These are phyloP conservation scores for Trachelus tabidus DNA, from an alignment of 2,888 invertebrate species.

Conservation along the genomic window DNA sequence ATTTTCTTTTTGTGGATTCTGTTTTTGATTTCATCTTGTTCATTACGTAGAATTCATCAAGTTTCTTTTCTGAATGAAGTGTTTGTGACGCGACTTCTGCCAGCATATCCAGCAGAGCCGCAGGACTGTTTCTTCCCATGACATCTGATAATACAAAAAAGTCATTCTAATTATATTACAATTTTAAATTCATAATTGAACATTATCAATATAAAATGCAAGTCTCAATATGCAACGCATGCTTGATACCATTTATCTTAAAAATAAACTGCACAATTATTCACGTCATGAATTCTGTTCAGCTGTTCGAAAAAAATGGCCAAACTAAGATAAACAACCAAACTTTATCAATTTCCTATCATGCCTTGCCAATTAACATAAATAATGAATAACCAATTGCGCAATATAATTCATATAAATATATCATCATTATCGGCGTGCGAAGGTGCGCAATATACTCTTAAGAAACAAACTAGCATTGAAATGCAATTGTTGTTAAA, in stretches of 20 bases:
- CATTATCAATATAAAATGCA: background rate
- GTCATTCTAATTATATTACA: background rate
- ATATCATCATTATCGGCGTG: background rate
- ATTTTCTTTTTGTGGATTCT: conserved; percentile 40
- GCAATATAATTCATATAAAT: background rate
- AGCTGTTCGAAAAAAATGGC: background rate
- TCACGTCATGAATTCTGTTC: background rate
- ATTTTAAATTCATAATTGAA: background rate
- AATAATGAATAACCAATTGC: background rate
- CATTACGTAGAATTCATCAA: conserved; percentile 35
- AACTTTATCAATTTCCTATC: background rate
- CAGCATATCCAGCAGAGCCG: conserved; percentile 67
- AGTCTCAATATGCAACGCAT: background rate
- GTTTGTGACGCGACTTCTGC: conserved; percentile 71
- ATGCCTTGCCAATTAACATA: no score
- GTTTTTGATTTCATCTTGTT: conserved; percentile 19
- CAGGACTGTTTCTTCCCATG: conserved; percentile 58
- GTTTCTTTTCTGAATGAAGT: conserved; percentile 59
- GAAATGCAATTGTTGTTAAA: background rate
- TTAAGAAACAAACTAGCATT: background rate
- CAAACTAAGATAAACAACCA: background rate
- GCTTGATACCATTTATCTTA: background rate
- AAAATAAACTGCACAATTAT: background rate
- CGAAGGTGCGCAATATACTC: background rate
- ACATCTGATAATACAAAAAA: conserved; percentile 38